phyloP scores from a whole-genome alignment of 2,888 invertebrate genomes.

The Agrotis puta region DNA sequence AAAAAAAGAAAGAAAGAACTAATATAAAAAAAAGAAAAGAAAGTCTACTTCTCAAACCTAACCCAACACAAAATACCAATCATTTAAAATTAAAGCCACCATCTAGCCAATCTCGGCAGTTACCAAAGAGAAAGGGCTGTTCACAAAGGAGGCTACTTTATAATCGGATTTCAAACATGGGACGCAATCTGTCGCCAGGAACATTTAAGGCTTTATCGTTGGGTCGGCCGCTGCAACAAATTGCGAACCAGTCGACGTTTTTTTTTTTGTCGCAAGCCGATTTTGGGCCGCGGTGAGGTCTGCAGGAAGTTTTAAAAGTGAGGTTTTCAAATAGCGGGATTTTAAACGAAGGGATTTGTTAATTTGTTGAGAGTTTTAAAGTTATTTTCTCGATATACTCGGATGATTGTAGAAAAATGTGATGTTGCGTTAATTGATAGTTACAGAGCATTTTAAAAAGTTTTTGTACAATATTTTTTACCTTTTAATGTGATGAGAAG shows the following conservation, averaged over 20 bases:
- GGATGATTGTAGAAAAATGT: background rate
- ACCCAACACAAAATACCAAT: constrained; percentile 31
- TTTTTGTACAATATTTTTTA: no score
- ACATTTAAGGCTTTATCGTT: constrained; percentile 72
- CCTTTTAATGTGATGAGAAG: no score
- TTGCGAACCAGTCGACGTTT: constrained; percentile 62
- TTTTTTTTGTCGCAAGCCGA: constrained; percentile 65
- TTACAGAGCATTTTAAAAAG: no score
- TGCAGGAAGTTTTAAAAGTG: constrained; percentile 64
- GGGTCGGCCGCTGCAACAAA: constrained; percentile 65
- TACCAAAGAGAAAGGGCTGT: constrained; percentile 52
- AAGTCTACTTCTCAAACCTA: background rate
- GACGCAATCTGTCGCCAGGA: constrained; percentile 67
- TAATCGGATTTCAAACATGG: constrained; percentile 70
- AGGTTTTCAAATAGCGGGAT: constrained; percentile 61
- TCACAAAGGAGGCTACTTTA: constrained; percentile 65
- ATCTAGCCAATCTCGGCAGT: constrained; percentile 51
- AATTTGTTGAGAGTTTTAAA: constrained; percentile 28
- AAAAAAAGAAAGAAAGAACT: background rate
- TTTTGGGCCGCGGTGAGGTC: constrained; percentile 57
- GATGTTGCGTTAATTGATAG: background rate
- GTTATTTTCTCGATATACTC: background rate
- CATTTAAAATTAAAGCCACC: constrained; percentile 47
- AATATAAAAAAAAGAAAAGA: background rate
- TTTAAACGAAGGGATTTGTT: constrained; percentile 42